phyloP scores from a whole-genome alignment of 2,797 vertebrate species.

The Rhabdomys pumilio region DNA sequence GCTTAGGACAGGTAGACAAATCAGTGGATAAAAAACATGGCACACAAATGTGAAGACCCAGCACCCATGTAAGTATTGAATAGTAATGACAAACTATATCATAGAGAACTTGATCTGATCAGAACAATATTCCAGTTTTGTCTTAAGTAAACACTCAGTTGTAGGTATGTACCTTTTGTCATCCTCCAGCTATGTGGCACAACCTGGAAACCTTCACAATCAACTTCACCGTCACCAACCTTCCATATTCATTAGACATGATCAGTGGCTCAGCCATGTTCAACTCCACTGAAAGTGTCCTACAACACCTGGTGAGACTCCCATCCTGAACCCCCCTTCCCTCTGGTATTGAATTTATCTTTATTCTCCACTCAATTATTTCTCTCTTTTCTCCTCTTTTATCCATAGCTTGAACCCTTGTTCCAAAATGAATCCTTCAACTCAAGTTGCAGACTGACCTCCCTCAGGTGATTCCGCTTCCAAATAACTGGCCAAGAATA shows the following conservation, averaged over 20 bases:
- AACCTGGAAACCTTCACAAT: conserved; percentile 37
- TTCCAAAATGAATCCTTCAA: conserved; percentile 82
- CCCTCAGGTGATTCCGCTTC: conserved; percentile 85
- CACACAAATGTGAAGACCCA: not conserved
- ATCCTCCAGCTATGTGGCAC: conserved; percentile 12
- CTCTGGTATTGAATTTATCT: not conserved
- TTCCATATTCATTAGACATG: conserved; percentile 62
- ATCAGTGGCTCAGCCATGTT: conserved; percentile 81
- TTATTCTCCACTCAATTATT: too few species aligned
- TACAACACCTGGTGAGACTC: conserved; percentile 77
- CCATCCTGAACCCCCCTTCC: not conserved
- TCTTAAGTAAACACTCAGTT: not conserved
- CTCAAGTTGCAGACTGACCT: conserved; percentile 77
- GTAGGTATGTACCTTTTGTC: not conserved
- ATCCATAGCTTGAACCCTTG: conserved; percentile 71
- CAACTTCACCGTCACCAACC: conserved; percentile 78
- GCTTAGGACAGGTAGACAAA: not conserved
- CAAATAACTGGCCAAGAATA: not conserved
- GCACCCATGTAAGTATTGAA: not conserved
- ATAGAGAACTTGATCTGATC: too few species aligned
- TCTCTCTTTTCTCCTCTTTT: not conserved
- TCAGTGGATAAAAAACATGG: not conserved
- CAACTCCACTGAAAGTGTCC: conserved; percentile 79
- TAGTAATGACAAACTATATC: not conserved
- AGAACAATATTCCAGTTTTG: not conserved